Percentiles rank a stretch among this genome's conserved stretches.
Conservation (phyloP, 2,888 invertebrate species). For the Pristionchus arcanus region DNA sequence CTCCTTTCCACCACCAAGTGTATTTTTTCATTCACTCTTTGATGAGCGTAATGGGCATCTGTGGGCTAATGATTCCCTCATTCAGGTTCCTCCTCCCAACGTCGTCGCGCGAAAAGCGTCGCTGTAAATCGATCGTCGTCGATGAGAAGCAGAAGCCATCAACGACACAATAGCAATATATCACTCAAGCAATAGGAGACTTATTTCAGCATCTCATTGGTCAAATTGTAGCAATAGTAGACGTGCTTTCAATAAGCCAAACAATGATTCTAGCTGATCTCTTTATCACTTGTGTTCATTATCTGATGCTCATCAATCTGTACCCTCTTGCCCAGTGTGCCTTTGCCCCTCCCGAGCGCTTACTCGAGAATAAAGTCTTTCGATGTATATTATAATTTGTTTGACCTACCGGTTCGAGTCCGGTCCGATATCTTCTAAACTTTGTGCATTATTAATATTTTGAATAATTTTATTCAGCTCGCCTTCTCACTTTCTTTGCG, state of each 20-base stretch:
- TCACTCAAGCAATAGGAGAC: slow-evolving; percentile 24
- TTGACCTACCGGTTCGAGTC: not conserved
- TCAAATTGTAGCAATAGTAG: not conserved
- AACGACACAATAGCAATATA: slow-evolving; percentile 36
- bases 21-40: too few species aligned
- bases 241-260: too few species aligned
- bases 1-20: too few species aligned
- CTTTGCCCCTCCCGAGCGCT: not conserved
- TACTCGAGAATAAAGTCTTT: slow-evolving; percentile 35
- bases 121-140: slow-evolving; percentile 43
- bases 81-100: not conserved
- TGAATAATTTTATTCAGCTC: not conserved
- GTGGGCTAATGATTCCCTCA: not conserved
- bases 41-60: too few species aligned
- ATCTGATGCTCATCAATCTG: not conserved
- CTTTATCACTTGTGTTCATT: too few species aligned
- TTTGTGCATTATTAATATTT: not conserved
- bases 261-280: not conserved
- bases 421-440: not conserved
- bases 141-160: not conserved
- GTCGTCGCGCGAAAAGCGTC: slow-evolving; percentile 34
- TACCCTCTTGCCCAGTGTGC: not conserved
- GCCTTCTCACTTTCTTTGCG: not conserved
- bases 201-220: too few species aligned
- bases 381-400: not conserved